phyloP scores from a whole-genome alignment of 2,888 invertebrate species.

The Trissonchulus sp. region DNA sequence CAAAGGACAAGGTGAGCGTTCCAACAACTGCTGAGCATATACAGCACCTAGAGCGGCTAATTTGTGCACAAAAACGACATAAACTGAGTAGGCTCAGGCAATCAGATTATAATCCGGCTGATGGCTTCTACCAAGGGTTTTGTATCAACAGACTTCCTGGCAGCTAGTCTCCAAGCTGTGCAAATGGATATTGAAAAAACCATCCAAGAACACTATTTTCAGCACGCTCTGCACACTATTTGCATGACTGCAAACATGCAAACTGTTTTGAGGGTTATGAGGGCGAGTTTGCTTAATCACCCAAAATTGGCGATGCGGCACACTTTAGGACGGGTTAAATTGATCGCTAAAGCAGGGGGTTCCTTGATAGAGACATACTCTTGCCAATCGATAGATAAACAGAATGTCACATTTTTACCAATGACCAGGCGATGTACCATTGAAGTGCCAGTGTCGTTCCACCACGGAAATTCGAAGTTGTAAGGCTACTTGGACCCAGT shows the following conservation, averaged over 20 bases:
- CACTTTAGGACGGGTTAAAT: constrained; percentile 3
- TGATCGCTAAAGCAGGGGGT: neutral
- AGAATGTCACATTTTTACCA: neutral
- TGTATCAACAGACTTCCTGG: neutral
- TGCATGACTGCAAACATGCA: neutral
- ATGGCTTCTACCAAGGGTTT: too few species aligned
- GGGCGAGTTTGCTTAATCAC: neutral
- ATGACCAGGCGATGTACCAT: neutral
- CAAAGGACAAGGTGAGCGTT: too few species aligned
- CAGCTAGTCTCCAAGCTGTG: neutral
- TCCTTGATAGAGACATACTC: neutral
- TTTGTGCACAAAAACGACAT: too few species aligned
- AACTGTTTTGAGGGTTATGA: neutral
- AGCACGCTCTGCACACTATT: neutral
- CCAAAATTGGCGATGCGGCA: neutral
- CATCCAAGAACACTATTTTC: neutral
- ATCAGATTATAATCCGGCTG: too few species aligned
- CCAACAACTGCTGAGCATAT: too few species aligned
- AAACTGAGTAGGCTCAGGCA: too few species aligned
- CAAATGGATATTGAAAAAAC: too few species aligned
- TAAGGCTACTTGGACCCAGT: constrained; percentile 1
- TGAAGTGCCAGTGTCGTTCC: neutral
- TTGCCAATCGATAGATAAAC: too few species aligned
- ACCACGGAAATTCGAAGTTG: neutral
- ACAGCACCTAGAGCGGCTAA: too few species aligned